Conservation (phyloP, 2,113 vertebrate species). For the Tricholaema leucomelas region DNA sequence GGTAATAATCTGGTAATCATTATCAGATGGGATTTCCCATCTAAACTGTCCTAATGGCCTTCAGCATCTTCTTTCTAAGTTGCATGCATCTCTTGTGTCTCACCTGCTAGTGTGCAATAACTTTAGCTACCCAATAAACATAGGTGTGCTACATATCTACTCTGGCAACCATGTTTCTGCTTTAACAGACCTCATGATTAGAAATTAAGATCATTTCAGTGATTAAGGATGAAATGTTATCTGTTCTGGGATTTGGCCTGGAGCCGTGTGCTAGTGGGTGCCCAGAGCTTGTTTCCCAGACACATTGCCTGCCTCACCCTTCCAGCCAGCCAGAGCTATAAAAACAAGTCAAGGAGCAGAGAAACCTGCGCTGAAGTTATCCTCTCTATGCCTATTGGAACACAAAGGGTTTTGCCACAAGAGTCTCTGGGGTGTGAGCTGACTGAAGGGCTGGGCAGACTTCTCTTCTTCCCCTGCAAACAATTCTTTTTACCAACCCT, state of each 20-base stretch:
- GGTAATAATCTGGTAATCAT: background rate
- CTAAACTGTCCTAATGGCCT: background rate
- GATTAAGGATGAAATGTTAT: background rate
- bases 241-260: background rate
- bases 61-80: background rate
- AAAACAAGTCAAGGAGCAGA: fast-evolving
- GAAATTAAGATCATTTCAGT: background rate
- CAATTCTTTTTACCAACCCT: background rate
- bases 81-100: fast-evolving
- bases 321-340: background rate
- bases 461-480: background rate
- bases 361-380: background rate
- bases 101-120: background rate
- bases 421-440: background rate
- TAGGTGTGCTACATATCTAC: background rate
- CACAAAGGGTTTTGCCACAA: background rate
- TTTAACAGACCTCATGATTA: background rate
- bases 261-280: background rate
- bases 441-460: background rate
- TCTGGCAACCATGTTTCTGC: background rate
- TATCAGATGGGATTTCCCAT: background rate
- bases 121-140: background rate
- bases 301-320: background rate
- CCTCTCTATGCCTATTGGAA: background rate
- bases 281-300: fast-evolving